Percentiles rank a stretch among this genome's conserved stretches.
These are phyloP conservation scores for Oenanthe oenanthe DNA, from an alignment of 2,113 vertebrate species.

Conservation along the genomic window DNA sequence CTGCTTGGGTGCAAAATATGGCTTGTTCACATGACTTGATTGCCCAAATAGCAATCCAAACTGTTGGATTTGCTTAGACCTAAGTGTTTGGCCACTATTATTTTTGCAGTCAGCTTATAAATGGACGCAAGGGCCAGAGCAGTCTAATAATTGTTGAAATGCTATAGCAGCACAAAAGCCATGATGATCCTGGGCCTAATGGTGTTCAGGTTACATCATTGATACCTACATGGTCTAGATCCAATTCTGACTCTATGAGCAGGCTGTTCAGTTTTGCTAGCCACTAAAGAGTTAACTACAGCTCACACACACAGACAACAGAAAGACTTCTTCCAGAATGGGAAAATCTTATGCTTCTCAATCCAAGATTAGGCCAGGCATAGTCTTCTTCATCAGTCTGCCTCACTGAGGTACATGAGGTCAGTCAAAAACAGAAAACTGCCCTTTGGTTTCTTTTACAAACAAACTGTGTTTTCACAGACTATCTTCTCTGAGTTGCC, in stretches of 20 bases:
- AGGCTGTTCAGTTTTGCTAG: background rate
- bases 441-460: background rate
- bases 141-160: background rate
- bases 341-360: background rate
- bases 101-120: background rate
- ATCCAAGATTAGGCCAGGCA: background rate
- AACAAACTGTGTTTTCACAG: background rate
- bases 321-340: background rate
- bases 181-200: background rate
- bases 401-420: background rate
- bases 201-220: background rate
- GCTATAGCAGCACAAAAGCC: background rate
- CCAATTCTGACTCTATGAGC: background rate
- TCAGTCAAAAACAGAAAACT: background rate
- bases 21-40: background rate
- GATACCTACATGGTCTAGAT: background rate
- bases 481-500: background rate
- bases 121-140: rapidly evolving
- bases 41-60: background rate
- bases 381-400: background rate
- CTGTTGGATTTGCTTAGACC: background rate
- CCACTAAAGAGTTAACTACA: background rate
- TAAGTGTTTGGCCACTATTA: background rate
- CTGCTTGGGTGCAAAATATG: background rate
- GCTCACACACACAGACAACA: background rate